Evolutionary conservation across 2,888 invertebrate species (phyloP), one percentile per base, ranked within the genome.

Genomic region (Oligia strigilis): DNA sequence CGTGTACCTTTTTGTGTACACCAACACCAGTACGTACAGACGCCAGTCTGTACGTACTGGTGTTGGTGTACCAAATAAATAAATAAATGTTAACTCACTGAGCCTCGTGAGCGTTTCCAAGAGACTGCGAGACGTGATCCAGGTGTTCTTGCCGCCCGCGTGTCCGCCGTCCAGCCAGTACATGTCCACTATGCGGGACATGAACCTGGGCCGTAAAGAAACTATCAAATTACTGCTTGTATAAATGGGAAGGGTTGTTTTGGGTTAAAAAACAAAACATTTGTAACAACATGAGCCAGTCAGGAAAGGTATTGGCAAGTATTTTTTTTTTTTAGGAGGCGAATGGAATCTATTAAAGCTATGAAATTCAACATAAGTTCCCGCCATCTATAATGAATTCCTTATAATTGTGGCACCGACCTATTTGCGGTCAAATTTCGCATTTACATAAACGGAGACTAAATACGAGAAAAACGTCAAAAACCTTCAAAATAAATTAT

Each of bases 81-180:
- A 36, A 19, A 64, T 2, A 65, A 40, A 0, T 65, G 23, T 23
- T 11, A 65, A 91, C 95, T 94, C 91, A 98, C 98, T 97, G 93
- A 98, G 97, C 91, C 98, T 96, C 4, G 98, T 97, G 75, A 99
- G 97, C 0, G 98, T 98, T 93, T 98, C 98, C 55, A 99, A 96
- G 62, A 99, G 97, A 75, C 97, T 97, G 86, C 98, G 96, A 2
- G 98, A 98, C 0, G 98, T 99, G 88, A 99, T 98, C 99, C 99
- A 99, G 43, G 99, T 99, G 94, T 99, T 98, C 93, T 98, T 98
- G 0, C 98, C 98, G 29, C 99, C 99, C n/a, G 98, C 98, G 95
- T 99, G 99, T 0, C 99, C 99, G 4, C 99, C 99, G 95, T 99
- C 99, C 91, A 99, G 94, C 99, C 99, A 99, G 95, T 98, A 98